Evolutionary conservation across 1,140 invertebrate species (phyloP), one percentile per base, ranked within the genome.

Genomic region (Trypoxylus dichotomus): DNA sequence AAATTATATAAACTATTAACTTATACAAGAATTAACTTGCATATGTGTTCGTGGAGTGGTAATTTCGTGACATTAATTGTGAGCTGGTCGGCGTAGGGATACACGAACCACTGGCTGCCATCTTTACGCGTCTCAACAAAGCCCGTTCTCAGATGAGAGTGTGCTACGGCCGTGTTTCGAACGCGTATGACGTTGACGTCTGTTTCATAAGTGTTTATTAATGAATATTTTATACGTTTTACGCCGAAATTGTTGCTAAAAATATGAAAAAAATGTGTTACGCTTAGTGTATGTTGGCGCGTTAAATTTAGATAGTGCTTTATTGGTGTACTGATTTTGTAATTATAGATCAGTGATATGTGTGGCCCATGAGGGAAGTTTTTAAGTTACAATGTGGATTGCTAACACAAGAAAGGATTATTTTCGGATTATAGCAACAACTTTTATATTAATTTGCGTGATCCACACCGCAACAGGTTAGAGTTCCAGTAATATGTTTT

Each of bases 361-460:
- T 68, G 60, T 68, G 60, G 60, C 85, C 85, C 84, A 85, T 86
- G 84, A 80, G 83, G 84, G 81, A 81, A 82, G 81, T 82, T 68
- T 19, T 68, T 82, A 82, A 73, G 77, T 78, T 81, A 84, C 82
- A 84, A 86, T 86, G 85, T 85, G 85, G 84, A 84, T 86, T 86
- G 85, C 81, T 76, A 82, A 85, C 83, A 76, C 82, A 78, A 84
- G 81, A 82, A 84, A 80, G 85, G 84, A 84, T 81, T 83, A 85
- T 81, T 80, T 82, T 83, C 82, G 84, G 84, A 85, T 85, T 84
- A 85, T 84, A 83, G 80, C 80, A 77, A 78, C 76, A 25, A 68
- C 42, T n/a, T 13, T 82, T n/a, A 13, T 81, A 42, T 43, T 83
- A 42, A 74, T 82, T 54, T 78, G 43, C 13, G 42, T 77, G 29